These are phyloP conservation scores for Syndactyla subalaris DNA, from an alignment of 2,797 vertebrate species.

Conservation along the genomic window DNA sequence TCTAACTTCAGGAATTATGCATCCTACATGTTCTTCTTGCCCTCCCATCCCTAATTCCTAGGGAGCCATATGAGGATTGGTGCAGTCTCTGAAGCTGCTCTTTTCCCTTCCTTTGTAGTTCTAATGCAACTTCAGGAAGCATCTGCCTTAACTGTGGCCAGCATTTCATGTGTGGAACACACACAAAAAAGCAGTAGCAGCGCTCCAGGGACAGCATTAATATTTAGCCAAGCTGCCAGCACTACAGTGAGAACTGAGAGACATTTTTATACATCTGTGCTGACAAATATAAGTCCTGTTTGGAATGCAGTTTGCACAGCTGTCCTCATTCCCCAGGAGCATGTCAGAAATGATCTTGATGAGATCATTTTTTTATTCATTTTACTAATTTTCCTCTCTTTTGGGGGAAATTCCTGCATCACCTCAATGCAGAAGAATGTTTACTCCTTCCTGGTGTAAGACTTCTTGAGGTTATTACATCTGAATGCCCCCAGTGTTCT, in stretches of 20 bases:
- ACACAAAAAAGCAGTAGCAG: not conserved
- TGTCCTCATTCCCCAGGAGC: not conserved
- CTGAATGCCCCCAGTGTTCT: not conserved
- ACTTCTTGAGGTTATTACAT: not conserved
- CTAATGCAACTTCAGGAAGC: not conserved
- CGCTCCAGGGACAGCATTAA: not conserved
- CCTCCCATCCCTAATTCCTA: not conserved
- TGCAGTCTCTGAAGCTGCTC: not conserved
- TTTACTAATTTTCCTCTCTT: not conserved
- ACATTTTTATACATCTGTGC: not conserved
- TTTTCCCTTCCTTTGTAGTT: not conserved
- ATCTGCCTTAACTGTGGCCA: not conserved
- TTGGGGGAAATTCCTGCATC: not conserved
- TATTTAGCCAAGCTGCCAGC: conserved; percentile 25
- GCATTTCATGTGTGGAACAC: not conserved
- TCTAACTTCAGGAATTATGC: not conserved
- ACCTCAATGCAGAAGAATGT: not conserved
- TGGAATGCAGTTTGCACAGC: conserved; percentile 30
- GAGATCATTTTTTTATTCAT: not conserved
- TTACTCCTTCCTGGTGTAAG: not conserved
- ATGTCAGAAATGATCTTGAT: not conserved
- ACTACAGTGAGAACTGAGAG: not conserved
- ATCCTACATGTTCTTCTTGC: not conserved
- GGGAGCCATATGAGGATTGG: not conserved
- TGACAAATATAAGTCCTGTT: conserved; percentile 23